phyloP scores from a whole-genome alignment of 2,113 vertebrate genomes.

The Paramormyrops kingsleyae region DNA sequence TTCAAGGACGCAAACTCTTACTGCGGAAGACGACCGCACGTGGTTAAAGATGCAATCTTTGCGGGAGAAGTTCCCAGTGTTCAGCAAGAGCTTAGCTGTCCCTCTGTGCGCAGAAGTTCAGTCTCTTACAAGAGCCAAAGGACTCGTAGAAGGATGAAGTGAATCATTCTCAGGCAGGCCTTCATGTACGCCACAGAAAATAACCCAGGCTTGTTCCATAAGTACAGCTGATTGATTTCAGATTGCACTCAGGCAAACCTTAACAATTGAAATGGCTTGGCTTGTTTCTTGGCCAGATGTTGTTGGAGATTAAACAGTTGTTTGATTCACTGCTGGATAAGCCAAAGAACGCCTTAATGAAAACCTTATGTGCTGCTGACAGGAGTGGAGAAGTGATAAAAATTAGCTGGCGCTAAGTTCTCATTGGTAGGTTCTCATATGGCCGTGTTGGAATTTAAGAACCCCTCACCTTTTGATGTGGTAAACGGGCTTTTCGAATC shows the following conservation, averaged over 20 bases:
- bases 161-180: not conserved
- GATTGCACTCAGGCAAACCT: slow-evolving; percentile 35
- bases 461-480: slow-evolving; percentile 44
- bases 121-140: not conserved
- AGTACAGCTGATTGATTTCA: slow-evolving; percentile 39
- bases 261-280: slow-evolving; percentile 35
- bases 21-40: not conserved
- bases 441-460: slow-evolving; percentile 48
- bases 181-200: slow-evolving; percentile 15
- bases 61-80: not conserved
- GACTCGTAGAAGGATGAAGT: not conserved
- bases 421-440: slow-evolving; percentile 47
- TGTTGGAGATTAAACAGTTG: slow-evolving; percentile 45
- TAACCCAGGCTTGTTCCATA: slow-evolving; percentile 28
- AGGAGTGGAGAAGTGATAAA: slow-evolving; percentile 43
- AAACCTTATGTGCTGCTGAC: slow-evolving; percentile 50
- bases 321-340: slow-evolving; percentile 40
- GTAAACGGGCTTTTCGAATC: slow-evolving; percentile 35
- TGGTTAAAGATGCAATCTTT: not conserved
- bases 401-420: slow-evolving; percentile 31
- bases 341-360: slow-evolving; percentile 53
- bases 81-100: not conserved
- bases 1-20: not conserved
- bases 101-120: not conserved
- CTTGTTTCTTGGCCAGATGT: slow-evolving; percentile 43